phyloP scores from a whole-genome alignment of 2,888 invertebrate species.

The Epicampocera succincta region DNA sequence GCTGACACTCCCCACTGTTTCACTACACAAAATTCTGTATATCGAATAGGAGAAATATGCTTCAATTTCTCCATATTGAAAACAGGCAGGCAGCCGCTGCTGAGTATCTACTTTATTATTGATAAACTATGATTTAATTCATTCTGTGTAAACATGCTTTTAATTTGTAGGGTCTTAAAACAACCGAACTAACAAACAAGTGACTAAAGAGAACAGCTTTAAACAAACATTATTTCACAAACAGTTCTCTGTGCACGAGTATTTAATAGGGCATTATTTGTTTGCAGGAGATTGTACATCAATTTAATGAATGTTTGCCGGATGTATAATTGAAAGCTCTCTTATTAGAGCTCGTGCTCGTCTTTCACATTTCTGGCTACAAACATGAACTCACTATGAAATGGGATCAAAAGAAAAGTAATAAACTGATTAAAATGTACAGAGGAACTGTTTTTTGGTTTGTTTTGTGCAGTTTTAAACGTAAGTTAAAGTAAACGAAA shows the following conservation, averaged over 20 bases:
- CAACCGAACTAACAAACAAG: constrained; percentile 7
- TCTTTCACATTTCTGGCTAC: constrained; percentile 5
- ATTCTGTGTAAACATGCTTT: constrained; percentile 37
- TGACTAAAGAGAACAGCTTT: background rate
- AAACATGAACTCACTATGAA: constrained; percentile 1
- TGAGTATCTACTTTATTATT: constrained; percentile 32
- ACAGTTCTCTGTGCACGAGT: background rate
- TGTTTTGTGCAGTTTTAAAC: background rate
- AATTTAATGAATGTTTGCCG: constrained; percentile 49
- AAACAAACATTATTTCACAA: background rate
- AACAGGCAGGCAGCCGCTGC: constrained; percentile 13
- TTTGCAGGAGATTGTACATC: constrained; percentile 22
- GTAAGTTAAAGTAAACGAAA: too few relatives aligned
- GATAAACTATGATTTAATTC: constrained; percentile 50
- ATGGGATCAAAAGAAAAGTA: constrained; percentile 30
- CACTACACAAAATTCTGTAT: too few relatives aligned
- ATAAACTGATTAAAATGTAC: constrained; percentile 25
- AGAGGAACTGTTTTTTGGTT: background rate
- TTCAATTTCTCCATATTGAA: background rate
- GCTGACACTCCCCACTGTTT: too few relatives aligned
- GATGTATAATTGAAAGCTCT: constrained; percentile 15
- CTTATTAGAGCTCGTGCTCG: too few relatives aligned
- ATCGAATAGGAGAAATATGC: too few relatives aligned
- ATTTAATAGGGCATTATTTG: constrained; percentile 20
- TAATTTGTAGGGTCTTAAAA: constrained; percentile 3